Evolutionary conservation across 1,140 invertebrate species (phyloP), one percentile per base, ranked within the genome.

Genomic region (Bradynema listronoti): DNA sequence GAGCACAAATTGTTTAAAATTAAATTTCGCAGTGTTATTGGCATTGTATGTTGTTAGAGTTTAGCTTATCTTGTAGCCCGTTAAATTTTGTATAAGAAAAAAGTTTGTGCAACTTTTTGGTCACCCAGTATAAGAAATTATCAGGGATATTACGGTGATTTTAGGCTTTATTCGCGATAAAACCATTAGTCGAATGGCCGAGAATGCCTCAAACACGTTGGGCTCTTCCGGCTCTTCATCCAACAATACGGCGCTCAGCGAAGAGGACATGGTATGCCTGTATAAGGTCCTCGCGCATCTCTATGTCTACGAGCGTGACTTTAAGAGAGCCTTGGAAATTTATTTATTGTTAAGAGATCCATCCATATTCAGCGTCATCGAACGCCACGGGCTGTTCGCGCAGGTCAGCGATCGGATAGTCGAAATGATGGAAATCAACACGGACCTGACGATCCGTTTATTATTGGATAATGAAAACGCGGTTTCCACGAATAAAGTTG

Each of bases 261-360:
- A 19, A n/a, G 30, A 67, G 14, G 62, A 63, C 33, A 6, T 67
- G 14, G 29, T 39, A 6, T 70, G 60, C 56, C 49, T 65, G 1
- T 68, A 41, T 33, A 61, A 53, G 1, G 52, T 90, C 1, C 81
- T 97, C 32, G 91, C 91, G 2, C 85, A 92, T 75, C 81, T 97
- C 36, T 93, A 95, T 75, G 88, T 88, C 46, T 86, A 91, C 79
- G 86, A 91, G 64, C 85, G 86, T 58, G 87, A 89, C 75, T 95
- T 89, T 79, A 90, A 95, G 66, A 90, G 89, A 81, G 90, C 92
- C 5, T 78, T 98, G 25, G 86, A 86, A 9, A 88, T 93, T 81
- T 96, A 93, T 79, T 81, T 97, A 14, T 88, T 87, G 16, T 49
- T 70, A 22, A 58, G 61, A 30, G 73, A 76, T 50, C 34, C 30